Percentiles rank a stretch among this genome's conserved stretches.
phyloP scores from a whole-genome alignment of 2,113 vertebrate species.

The Neogale vison region DNA sequence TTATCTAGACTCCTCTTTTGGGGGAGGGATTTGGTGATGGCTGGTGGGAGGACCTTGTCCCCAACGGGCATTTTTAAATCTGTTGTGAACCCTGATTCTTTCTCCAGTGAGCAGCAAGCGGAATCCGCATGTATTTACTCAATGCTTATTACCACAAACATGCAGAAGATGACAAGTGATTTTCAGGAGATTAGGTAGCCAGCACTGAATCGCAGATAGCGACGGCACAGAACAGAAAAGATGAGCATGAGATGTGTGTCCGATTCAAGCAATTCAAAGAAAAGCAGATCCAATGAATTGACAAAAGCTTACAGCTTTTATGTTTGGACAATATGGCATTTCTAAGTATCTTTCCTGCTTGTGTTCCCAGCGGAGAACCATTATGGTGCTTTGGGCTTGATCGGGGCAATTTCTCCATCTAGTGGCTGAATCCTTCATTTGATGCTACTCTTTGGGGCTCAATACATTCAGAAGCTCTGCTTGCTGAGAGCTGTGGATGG shows the following conservation, averaged over 20 bases:
- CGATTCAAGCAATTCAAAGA: neutral
- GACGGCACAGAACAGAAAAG: neutral
- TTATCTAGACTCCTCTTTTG: neutral
- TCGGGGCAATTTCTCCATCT: neutral
- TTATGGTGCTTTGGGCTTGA: accelerated
- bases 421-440: neutral
- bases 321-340: accelerated
- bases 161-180: neutral
- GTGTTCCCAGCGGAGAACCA: accelerated
- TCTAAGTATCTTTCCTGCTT: neutral
- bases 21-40: neutral
- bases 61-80: accelerated
- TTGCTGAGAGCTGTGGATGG: neutral
- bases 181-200: neutral
- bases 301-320: neutral
- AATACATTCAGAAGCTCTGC: accelerated
- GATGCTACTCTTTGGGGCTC: accelerated
- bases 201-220: accelerated
- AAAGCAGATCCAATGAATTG: accelerated
- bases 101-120: neutral
- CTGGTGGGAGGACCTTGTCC: neutral
- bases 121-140: neutral
- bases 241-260: too few relatives aligned
- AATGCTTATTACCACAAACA: neutral
- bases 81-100: neutral